Evolutionary conservation across 2,797 vertebrate genomes (phyloP), one percentile per base, ranked within the genome.

Genomic region (Discoglossus pictus): DNA sequence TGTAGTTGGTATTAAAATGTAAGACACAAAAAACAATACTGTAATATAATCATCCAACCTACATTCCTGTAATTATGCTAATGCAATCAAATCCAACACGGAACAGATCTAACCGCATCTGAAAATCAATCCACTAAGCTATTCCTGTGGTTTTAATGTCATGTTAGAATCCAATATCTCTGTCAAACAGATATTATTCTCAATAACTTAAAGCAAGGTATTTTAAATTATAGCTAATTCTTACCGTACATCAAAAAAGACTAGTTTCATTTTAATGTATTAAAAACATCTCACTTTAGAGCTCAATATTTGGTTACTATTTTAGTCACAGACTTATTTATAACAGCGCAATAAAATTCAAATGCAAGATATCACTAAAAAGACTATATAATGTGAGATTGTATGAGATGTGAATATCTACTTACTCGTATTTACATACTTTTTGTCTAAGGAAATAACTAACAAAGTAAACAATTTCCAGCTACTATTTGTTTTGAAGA

Each of bases 31-130:
- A 12, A 43, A 23, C 11, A 55, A 47, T 48, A 20, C 18, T 13
- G 42, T 62, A 55, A 47, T 62, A 56, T 44, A 58, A 58, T 58
- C 34, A 62, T 50, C 10, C 25, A 48, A 75, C 74, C 3, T 67
- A 47, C 40, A 21, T 58, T 73, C 52, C 51, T 70, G 74, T 79
- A 78, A 77, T 71, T 73, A 74, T 71, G 61, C 70, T 73, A 76
- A 79, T 75, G 53, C 3, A 75, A 25, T 71, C 73, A 36, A 12
- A 47, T 13, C 73, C 66, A 61, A 61, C 64, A 77, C 35, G 21
- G 24, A 54, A 64, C 44, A 31, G 50, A 76, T 70, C 61, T 75
- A 50, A 74, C 39, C 24, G 40, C 40, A 62, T 61, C 34, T 39
- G 39, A 44, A 70, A 70, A 70, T 61, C 59, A 62, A 54, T 54